Base-by-base conservation (phyloP, 2,888 invertebrate genomes). In the Zaprionus lineosus region DNA sequence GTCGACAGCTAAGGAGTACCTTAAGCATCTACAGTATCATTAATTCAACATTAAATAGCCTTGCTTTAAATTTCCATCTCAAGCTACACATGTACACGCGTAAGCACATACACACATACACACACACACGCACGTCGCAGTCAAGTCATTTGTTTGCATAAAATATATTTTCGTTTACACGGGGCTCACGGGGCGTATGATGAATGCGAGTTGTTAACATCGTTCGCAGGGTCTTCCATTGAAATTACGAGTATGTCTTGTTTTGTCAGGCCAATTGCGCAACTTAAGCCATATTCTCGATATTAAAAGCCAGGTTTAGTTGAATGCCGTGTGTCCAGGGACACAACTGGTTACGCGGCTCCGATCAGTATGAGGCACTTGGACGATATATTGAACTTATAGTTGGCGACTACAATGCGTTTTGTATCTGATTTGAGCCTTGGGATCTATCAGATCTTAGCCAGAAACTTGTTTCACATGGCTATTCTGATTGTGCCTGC, bases 121-220 rank as follows among this genome's bases (percentile, higher is more conserved):
- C 3, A 21, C 3, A 21, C 3, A 21, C 3, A 21, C 3, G 7
- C 21, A 21, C n/a, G n/a, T n/a, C n/a, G n/a, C 8, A 2, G 26
- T 16, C 39, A 40, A 18, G 18, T 15, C 39, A 29, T 46, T 57
- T 62, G 67, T 66, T 61, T 66, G 65, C 61, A 65, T 64, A 34
- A 51, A 57, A 36, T 58, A 3, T 19, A 21, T 21, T 21, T 37
- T 48, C 60, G 29, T 60, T 60, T 66, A 46, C 33, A 43, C 59
- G 37, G 33, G 70, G 70, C 51, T 43, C 51, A 83, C 76, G 26
- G 47, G 67, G 79, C 79, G 67, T 78, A 82, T 78, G 83, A 82
- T 78, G 66, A 59, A 82, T 78, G 76, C 40, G 15, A 28, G 43
- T 44, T 39, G 61, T 58, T 52, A 62, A 59, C 51, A 50, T 57